Evolutionary conservation across 2,113 vertebrate species (phyloP), one percentile per base, ranked within the genome.

Genomic region (Puntigrus tetrazona): DNA sequence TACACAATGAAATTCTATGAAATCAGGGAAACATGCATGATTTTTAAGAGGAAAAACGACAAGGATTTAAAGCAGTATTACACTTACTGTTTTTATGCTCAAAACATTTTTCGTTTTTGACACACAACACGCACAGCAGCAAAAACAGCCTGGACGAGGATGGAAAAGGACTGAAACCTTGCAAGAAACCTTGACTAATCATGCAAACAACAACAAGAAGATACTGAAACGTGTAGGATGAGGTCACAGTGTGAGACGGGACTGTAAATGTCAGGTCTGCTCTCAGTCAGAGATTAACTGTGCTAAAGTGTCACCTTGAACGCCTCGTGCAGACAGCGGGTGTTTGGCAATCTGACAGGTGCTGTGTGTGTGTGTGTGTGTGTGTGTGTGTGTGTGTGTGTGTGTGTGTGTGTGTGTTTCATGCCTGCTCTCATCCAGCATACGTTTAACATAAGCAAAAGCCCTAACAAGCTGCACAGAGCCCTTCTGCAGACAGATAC

Each of bases 311-410:
- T 85, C 84, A 83, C 74, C 84, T 82, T 76, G 84, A 41, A 70
- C 43, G 83, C 34, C 65, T 57, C 31, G 75, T 65, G 69, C 11
- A 73, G 69, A 55, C 47, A 18, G 47, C 18, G 29, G 74, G 45
- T 82, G 89, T 88, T 89, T 89, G 87, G 76, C 75, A 41, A 63
- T 59, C 78, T 88, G 85, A 90, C 88, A 88, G 84, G 57, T 63
- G 65, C 43, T 50, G 47, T 59, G 81, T 82, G 45, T 70, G 47
- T 69, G 74, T 65, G 20, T 59, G 81, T 41, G 69, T 57, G 67
- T 74, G 69, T 47, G 52, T 31, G 47, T 8, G 36, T 43, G 18
- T 5, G 36, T 38, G 36, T 38, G 59, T 45, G 78, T 61, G 57
- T 80, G 43, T 82, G 50, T 31, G 47, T 73, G 67, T 73, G 47